These are phyloP conservation scores for Drosophila paranaensis DNA, from an alignment of 2,888 invertebrate species.

Conservation along the genomic window DNA sequence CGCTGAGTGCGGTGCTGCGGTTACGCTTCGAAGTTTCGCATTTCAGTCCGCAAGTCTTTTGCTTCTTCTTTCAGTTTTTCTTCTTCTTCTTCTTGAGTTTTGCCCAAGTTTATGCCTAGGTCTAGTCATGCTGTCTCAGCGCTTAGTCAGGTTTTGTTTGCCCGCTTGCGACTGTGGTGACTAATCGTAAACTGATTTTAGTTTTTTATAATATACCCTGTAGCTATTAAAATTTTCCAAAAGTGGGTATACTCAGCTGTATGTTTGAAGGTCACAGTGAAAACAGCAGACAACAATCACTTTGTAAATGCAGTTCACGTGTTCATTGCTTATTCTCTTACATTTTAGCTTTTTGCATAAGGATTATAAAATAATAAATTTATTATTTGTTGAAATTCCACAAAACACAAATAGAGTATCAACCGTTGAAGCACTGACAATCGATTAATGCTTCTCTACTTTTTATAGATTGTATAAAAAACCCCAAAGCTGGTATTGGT, in stretches of 20 bases:
- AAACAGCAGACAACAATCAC: background rate
- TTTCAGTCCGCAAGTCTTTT: slow-evolving; percentile 23
- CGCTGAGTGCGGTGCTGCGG: slow-evolving; percentile 18
- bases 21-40: slow-evolving; percentile 47
- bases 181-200: slow-evolving; percentile 59
- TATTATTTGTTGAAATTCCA: too few relatives aligned
- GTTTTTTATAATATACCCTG: slow-evolving; percentile 19
- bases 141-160: slow-evolving; percentile 55
- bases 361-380: too few relatives aligned
- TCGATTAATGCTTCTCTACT: background rate
- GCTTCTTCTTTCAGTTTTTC: background rate
- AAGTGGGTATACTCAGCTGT: background rate
- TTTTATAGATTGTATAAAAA: slow-evolving; percentile 8
- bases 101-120: slow-evolving; percentile 26
- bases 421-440: background rate
- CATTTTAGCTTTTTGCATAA: too few relatives aligned
- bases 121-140: slow-evolving; percentile 49
- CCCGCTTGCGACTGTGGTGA: slow-evolving; percentile 45
- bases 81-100: slow-evolving; percentile 3
- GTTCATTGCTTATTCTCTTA: too few relatives aligned
- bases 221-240: background rate
- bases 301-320: too few relatives aligned
- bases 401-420: background rate
- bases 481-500: slow-evolving; percentile 12
- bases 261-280: background rate